Base-by-base conservation (phyloP, 2,113 vertebrate species). In the Leptobrachium ailaonicum region DNA sequence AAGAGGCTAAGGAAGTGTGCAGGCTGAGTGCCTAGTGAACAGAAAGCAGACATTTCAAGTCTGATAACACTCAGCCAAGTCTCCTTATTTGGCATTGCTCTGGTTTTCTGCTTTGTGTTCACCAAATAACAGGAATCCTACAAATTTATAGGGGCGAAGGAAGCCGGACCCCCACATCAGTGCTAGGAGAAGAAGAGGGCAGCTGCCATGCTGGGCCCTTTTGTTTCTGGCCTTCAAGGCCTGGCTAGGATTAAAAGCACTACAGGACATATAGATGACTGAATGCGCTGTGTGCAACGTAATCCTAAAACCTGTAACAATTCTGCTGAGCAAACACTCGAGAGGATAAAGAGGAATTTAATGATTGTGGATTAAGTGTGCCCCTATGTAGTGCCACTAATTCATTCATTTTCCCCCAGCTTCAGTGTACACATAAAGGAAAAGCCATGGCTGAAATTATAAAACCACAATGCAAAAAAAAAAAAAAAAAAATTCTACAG, bases 1-100 rank as follows among this genome's bases (percentile, higher is more conserved):
- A 62, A 43, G 3, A 68, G 66, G 70, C 64, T 71, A 72, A 73
- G 50, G 79, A 75, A 84, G 77, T 41, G 60, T 76, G 56, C 43
- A 62, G 56, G 58, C 62, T 77, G 83, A 13, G 3, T 10, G 79
- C 5, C 77, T 54, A 20, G 8, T 41, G 47, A 82, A 79, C 1
- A 44, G 7, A 71, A 62, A 75, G 68, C 73, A 72, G 77, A 76
- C 82, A 83, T 80, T 79, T 58, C 78, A 41, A 58, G 71, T 58
- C 63, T 45, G 42, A 42, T 40, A 11, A 20, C 75, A 2, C 0
- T 13, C 74, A 54, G 20, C 62, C 67, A 64, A 41, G 53, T 14
- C 73, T 20, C 56, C 66, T 54, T 62, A 0, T 74, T 68, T n/a
- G 20, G 45, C 73, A 82, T 20, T 53, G 20, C 84, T 79, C 10